These are phyloP conservation scores for Rhopalosiphum padi DNA, from an alignment of 1,140 invertebrate species.

Conservation along the genomic window DNA sequence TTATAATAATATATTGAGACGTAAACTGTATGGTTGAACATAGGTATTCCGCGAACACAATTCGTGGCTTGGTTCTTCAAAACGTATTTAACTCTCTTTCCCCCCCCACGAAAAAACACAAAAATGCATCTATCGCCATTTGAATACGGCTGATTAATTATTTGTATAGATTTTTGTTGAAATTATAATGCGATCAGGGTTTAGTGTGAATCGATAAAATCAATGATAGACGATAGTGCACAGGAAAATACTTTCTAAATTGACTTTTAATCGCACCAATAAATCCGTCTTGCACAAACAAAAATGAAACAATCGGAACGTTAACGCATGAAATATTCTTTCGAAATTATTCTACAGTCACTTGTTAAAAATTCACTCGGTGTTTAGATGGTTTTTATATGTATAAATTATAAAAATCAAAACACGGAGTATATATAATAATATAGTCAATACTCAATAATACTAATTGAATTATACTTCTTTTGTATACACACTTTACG, in stretches of 20 bases:
- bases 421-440: not conserved
- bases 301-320: not conserved
- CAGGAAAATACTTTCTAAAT: slow-evolving; percentile 11
- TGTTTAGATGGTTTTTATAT: not conserved
- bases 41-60: not conserved
- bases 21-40: not conserved
- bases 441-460: too few species aligned
- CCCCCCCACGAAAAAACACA: too few species aligned
- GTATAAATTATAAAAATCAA: not conserved
- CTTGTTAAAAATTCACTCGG: not conserved
- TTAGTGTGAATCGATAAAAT: not conserved
- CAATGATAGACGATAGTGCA: not conserved
- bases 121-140: not conserved
- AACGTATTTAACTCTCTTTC: not conserved
- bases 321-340: not conserved
- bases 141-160: not conserved
- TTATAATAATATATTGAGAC: not conserved
- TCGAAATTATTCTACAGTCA: not conserved
- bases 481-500: too few species aligned
- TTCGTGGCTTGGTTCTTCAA: not conserved
- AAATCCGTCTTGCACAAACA: not conserved
- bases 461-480: too few species aligned
- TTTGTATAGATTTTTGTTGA: not conserved
- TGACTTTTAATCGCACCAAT: slow-evolving; percentile 3
- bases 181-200: not conserved